phyloP scores from a whole-genome alignment of 1,140 invertebrate species.

The Drosophila carrolli region DNA sequence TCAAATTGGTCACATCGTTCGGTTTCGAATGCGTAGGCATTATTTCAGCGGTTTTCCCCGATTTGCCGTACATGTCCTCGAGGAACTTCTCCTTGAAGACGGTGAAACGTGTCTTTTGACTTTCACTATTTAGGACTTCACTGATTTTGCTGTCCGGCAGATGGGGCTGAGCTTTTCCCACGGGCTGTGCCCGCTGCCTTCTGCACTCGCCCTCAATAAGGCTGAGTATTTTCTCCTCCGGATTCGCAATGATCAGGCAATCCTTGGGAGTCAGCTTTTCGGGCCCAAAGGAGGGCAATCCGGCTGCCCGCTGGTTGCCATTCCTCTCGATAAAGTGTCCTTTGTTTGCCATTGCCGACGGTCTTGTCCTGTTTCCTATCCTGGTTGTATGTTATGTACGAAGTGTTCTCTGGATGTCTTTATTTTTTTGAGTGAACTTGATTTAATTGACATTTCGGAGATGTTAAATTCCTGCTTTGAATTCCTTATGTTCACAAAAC shows the following conservation, averaged over 20 bases:
- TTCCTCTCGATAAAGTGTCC: conserved; percentile 42
- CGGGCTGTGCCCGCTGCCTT: not conserved
- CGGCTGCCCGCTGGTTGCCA: conserved; percentile 27
- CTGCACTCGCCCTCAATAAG: conserved; percentile 31
- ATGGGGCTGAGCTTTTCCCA: conserved; percentile 22
- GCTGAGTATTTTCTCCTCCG: conserved; percentile 30
- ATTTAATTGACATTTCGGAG: not conserved
- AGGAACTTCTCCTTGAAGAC: conserved; percentile 64
- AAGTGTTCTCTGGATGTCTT: conserved; percentile 1
- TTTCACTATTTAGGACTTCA: conserved; percentile 45
- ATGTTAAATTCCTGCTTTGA: not conserved
- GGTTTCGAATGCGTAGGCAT: conserved; percentile 57
- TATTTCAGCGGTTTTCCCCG: conserved; percentile 43
- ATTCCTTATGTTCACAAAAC: no score
- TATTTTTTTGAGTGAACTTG: not conserved
- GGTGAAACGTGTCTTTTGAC: conserved; percentile 58
- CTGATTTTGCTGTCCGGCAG: conserved; percentile 28
- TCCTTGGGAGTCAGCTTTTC: not conserved
- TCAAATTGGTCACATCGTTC: conserved; percentile 51
- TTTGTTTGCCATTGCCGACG: conserved; percentile 30
- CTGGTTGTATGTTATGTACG: not conserved
- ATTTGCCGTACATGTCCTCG: conserved; percentile 64
- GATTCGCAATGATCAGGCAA: conserved; percentile 19
- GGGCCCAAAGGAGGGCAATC: conserved; percentile 18
- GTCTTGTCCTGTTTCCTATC: not conserved